phyloP scores from a whole-genome alignment of 2,888 invertebrate genomes.

The Lutraria lutraria region DNA sequence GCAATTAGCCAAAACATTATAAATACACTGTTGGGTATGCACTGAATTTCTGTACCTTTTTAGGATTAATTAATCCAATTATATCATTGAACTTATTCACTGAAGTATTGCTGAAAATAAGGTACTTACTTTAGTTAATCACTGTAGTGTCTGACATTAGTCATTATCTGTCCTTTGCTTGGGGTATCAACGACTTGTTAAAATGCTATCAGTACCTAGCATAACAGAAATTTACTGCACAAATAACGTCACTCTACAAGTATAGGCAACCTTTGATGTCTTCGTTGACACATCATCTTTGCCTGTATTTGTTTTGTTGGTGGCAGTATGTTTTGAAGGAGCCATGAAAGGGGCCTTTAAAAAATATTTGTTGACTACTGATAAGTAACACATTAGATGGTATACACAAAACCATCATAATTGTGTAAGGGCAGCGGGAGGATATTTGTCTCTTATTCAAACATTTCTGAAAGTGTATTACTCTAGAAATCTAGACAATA shows the following conservation, averaged over 20 bases:
- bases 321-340: neutral
- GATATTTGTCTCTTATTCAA: no score
- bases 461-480: no score
- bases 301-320: neutral
- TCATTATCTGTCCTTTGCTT: neutral
- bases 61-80: neutral
- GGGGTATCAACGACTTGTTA: neutral
- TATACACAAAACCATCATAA: neutral
- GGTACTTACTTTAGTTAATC: neutral
- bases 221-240: neutral
- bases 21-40: neutral
- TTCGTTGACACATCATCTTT: neutral
- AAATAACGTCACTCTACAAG: constrained; percentile 10
- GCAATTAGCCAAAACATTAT: neutral
- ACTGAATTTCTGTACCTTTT: neutral
- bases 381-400: neutral
- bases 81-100: neutral
- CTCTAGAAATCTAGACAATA: no score
- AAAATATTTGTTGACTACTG: neutral
- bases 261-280: constrained; percentile 14
- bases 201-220: neutral
- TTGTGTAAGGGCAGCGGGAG: no score
- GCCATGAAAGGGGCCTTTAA: neutral
- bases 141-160: neutral
- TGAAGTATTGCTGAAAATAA: neutral